Evolutionary conservation across 2,888 invertebrate species (phyloP).

Genomic region (Alloscopus bannaensis): DNA sequence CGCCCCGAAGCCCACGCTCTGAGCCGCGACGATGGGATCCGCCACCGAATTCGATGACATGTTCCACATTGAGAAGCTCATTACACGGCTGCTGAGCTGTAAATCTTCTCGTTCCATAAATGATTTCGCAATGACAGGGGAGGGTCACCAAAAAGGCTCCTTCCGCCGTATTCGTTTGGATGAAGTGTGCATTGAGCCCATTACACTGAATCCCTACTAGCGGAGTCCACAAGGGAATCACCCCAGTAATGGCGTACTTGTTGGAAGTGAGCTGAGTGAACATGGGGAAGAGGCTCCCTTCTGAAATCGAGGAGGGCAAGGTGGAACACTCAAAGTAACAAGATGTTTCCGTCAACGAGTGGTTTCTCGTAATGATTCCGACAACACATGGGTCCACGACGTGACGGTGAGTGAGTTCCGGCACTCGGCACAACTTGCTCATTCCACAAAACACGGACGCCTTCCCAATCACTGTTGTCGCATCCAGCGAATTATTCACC

Average conservation of each 20-base stretch:
- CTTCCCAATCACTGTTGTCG: constrained; percentile 16
- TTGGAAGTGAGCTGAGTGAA: constrained; percentile 55
- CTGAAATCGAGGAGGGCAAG: background rate
- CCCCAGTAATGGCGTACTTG: constrained; percentile 53
- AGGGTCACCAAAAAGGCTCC: constrained; percentile 53
- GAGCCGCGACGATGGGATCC: background rate
- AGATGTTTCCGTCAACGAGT: constrained; percentile 28
- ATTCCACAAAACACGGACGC: constrained; percentile 32
- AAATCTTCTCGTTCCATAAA: constrained; percentile 27
- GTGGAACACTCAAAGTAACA: constrained; percentile 56
- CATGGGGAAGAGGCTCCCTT: constrained; percentile 52
- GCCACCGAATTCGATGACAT: constrained; percentile 38
- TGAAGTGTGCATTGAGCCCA: constrained; percentile 25
- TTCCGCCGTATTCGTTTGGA: constrained; percentile 44
- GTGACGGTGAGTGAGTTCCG: constrained; percentile 45
- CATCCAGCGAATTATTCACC: constrained; percentile 6
- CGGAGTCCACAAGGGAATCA: background rate
- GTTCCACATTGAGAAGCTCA: constrained; percentile 35
- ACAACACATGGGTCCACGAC: constrained; percentile 60
- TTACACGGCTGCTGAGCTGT: constrained; percentile 46
- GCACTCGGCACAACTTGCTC: constrained; percentile 54
- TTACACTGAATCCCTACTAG: constrained; percentile 31
- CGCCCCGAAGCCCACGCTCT: background rate
- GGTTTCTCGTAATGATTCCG: constrained; percentile 48
- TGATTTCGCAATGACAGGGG: constrained; percentile 55